A percentile compares a stretch with the other conserved stretches of the same genome.
Evolutionary conservation across 1,140 invertebrate species (phyloP).

Genomic region (Chelonus insularis): DNA sequence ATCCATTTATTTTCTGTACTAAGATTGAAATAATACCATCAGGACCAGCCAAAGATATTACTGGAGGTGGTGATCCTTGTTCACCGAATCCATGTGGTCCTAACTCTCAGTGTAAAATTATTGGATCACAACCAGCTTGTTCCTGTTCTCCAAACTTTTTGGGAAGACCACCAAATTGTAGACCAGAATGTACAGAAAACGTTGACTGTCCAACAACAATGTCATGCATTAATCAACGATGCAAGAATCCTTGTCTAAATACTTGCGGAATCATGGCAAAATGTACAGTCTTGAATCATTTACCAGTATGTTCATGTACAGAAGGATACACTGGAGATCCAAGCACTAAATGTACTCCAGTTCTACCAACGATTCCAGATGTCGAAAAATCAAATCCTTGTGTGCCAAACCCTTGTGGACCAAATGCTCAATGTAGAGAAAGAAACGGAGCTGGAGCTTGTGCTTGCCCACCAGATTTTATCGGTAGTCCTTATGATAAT

Average conservation of each 20-base stretch:
- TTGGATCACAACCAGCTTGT: conserved; percentile 72
- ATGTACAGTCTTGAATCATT: conserved; percentile 78
- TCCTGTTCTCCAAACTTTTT: conserved; percentile 74
- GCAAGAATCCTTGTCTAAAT: conserved; percentile 78
- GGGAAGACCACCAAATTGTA: conserved; percentile 76
- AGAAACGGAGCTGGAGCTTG: conserved; percentile 77
- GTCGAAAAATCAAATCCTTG: conserved; percentile 64
- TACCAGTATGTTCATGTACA: conserved; percentile 71
- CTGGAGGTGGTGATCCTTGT: conserved; percentile 64
- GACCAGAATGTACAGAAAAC: conserved; percentile 75
- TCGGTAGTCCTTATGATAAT: conserved; percentile 75
- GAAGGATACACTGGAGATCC: conserved; percentile 80
- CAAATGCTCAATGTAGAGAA: conserved; percentile 77
- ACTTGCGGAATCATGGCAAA: conserved; percentile 74
- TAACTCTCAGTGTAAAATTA: conserved; percentile 74
- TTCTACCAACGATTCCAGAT: conserved; percentile 58
- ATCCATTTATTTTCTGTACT: conserved; percentile 74
- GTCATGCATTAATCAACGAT: conserved; percentile 78
- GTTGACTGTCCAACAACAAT: conserved; percentile 74
- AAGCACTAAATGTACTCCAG: conserved; percentile 63
- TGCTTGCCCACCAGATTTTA: conserved; percentile 71
- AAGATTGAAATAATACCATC: conserved; percentile 55
- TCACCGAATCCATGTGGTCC: conserved; percentile 76
- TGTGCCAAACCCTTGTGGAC: conserved; percentile 77
- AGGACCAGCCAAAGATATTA: conserved; percentile 34